Conservation (phyloP, 2,888 invertebrate species). For the Drosophila setosimentum region DNA sequence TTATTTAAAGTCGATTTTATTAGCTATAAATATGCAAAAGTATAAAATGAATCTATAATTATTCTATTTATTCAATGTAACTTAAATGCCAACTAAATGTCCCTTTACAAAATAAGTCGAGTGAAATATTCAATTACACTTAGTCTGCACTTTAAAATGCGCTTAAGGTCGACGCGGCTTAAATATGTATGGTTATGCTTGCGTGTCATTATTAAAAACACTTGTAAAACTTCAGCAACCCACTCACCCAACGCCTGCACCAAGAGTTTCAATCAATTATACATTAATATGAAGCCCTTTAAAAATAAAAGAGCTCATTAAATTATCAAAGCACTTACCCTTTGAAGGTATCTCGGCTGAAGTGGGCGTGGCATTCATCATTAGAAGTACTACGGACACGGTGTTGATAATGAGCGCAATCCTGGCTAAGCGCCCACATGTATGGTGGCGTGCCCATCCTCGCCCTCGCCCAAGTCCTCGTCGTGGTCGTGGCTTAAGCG, state of each 20-base stretch:
- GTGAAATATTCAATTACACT: neutral
- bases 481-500: slow-evolving; percentile 30
- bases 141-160: slow-evolving; percentile 3
- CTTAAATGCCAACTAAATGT: neutral
- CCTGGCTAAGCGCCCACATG: slow-evolving; percentile 45
- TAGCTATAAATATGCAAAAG: neutral
- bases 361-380: slow-evolving; percentile 74
- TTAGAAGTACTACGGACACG: slow-evolving; percentile 58
- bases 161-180: slow-evolving; percentile 8
- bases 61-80: neutral
- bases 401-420: slow-evolving; percentile 57
- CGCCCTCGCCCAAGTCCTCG: neutral
- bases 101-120: neutral
- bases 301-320: slow-evolving; percentile 63
- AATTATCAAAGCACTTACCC: slow-evolving; percentile 82
- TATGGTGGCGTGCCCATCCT: slow-evolving; percentile 15
- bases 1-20: neutral
- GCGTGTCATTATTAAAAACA: slow-evolving; percentile 29
- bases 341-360: slow-evolving; percentile 83
- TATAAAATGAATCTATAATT: neutral
- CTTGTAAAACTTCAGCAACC: slow-evolving; percentile 26
- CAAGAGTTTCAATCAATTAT: slow-evolving; percentile 43
- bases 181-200: slow-evolving; percentile 7
- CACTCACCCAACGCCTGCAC: neutral
- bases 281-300: slow-evolving; percentile 57